phyloP scores from a whole-genome alignment of 92 coral and sea anemone species.

The Palythoa grandis region DNA sequence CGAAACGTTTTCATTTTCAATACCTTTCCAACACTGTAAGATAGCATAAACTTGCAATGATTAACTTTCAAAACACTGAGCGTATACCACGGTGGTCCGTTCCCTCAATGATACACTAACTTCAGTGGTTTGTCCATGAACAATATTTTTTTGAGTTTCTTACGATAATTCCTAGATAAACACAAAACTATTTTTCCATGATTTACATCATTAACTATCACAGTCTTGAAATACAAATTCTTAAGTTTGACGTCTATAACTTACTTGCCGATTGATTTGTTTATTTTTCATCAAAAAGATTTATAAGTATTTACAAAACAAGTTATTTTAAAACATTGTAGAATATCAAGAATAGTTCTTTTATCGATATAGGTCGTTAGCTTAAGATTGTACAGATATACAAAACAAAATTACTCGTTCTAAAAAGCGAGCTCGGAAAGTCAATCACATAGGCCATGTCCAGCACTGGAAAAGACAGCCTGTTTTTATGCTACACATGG shows the following conservation, averaged over 20 bases:
- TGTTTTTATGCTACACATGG: too few relatives aligned
- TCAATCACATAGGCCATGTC: too few relatives aligned
- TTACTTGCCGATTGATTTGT: neutral
- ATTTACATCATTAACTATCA: too few relatives aligned
- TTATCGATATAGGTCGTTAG: neutral
- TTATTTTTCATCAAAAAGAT: neutral
- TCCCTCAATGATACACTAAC: neutral
- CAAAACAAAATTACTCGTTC: too few relatives aligned
- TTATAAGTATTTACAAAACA: neutral
- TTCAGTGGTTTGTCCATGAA: neutral
- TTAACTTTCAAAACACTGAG: too few relatives aligned
- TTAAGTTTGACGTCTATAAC: neutral
- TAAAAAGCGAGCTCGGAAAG: too few relatives aligned
- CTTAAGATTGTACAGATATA: too few relatives aligned
- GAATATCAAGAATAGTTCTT: neutral
- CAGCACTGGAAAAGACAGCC: too few relatives aligned
- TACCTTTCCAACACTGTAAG: too few relatives aligned
- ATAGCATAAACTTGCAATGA: too few relatives aligned
- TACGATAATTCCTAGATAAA: neutral
- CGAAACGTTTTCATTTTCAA: too few relatives aligned
- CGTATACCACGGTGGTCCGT: too few relatives aligned
- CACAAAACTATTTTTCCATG: neutral
- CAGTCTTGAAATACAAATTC: neutral
- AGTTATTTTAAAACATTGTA: neutral
- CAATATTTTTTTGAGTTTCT: neutral